Evolutionary conservation across 1,140 invertebrate species (phyloP).

Genomic region (Atopsyche davidsoni): DNA sequence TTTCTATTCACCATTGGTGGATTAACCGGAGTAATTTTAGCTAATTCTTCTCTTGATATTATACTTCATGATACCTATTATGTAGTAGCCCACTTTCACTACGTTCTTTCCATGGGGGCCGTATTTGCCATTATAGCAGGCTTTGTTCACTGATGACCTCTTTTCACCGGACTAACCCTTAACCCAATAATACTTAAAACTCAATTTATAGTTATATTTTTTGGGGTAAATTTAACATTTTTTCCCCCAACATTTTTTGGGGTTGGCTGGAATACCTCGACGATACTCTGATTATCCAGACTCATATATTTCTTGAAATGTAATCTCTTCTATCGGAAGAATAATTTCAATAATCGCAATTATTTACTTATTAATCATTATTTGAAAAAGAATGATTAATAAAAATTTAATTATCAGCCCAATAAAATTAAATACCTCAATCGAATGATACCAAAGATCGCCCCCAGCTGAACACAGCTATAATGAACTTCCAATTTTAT

Average conservation of each 20-base stretch:
- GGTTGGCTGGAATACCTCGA: conserved; percentile 65
- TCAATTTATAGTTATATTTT: conserved; percentile 57
- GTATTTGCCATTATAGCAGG: conserved; percentile 66
- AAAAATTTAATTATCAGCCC: conserved; percentile 32
- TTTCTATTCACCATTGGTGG: conserved; percentile 63
- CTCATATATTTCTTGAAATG: conserved; percentile 33
- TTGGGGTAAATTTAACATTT: conserved; percentile 67
- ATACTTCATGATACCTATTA: conserved; percentile 69
- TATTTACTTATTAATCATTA: conserved; percentile 45
- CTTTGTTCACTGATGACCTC: conserved; percentile 59
- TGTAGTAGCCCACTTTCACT: conserved; percentile 72
- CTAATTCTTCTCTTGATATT: conserved; percentile 67
- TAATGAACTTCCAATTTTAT: conserved; percentile 39
- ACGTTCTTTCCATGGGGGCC: conserved; percentile 59
- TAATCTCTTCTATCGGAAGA: conserved; percentile 50
- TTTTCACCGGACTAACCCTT: conserved; percentile 55
- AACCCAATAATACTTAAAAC: conserved; percentile 52
- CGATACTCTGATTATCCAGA: conserved; percentile 67
- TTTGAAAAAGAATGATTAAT: background rate
- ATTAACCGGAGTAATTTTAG: conserved; percentile 59
- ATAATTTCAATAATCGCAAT: conserved; percentile 43
- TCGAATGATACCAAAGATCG: conserved; percentile 45
- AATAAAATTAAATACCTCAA: conserved; percentile 35
- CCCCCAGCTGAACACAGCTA: conserved; percentile 44
- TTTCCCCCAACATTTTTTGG: conserved; percentile 72